Evolutionary conservation across 1,140 invertebrate species (phyloP).

Genomic region (Lasaia peninsularis): DNA sequence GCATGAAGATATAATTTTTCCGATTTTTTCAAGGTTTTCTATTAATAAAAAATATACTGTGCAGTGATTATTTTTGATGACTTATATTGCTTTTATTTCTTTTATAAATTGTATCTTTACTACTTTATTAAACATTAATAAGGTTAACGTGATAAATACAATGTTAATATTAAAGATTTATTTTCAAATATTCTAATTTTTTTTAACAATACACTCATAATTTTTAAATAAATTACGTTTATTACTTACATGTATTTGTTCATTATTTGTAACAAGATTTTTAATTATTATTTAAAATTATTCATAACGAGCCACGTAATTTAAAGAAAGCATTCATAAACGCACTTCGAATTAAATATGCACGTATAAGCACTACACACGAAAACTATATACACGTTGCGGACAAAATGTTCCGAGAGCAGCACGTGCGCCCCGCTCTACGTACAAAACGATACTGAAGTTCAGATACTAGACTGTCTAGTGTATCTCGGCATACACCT

Average conservation of each 20-base stretch:
- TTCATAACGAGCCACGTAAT: conserved; percentile 31
- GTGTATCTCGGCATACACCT: conserved; percentile 38
- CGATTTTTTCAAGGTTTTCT: no score
- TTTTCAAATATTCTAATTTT: no score
- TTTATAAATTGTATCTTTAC: no score
- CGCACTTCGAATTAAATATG: conserved; percentile 28
- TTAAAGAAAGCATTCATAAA: conserved; percentile 33
- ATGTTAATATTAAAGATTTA: no score
- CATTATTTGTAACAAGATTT: background rate
- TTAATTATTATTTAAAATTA: conserved; percentile 20
- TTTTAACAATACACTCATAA: no score
- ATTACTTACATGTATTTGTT: conserved; percentile 8
- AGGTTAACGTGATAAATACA: background rate
- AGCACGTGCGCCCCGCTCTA: conserved; percentile 39
- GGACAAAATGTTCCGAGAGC: conserved; percentile 5
- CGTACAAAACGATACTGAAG: conserved; percentile 51
- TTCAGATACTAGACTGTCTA: conserved; percentile 37
- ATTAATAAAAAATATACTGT: no score
- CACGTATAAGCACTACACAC: conserved; percentile 40
- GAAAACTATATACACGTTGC: conserved; percentile 35
- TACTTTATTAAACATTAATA: background rate
- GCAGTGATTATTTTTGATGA: no score
- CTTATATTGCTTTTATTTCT: no score
- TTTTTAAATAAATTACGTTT: background rate
- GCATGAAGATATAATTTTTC: no score